A percentile compares a stretch with the other conserved stretches of the same genome.
phyloP scores from a whole-genome alignment of 2,113 vertebrate species.

The Corythaeola cristata region DNA sequence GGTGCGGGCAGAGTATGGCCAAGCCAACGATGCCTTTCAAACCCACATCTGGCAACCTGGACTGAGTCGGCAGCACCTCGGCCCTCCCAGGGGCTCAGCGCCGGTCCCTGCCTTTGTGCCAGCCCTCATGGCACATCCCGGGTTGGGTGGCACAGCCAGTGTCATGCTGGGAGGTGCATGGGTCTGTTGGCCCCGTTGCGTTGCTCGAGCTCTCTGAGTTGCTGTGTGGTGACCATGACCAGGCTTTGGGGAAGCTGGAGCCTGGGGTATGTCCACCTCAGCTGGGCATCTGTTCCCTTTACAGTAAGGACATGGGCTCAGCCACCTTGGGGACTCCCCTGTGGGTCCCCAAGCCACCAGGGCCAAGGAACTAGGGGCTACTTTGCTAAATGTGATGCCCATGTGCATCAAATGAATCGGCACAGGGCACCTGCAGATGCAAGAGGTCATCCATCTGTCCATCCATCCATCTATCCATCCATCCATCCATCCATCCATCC shows the following conservation, averaged over 20 bases:
- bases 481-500: neutral
- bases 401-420: too few species aligned
- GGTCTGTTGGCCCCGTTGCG: neutral
- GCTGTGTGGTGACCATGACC: neutral
- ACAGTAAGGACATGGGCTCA: neutral
- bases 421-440: neutral
- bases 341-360: neutral
- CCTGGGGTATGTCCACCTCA: neutral
- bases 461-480: neutral
- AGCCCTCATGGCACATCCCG: neutral
- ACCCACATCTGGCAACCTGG: neutral
- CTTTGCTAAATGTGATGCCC: neutral
- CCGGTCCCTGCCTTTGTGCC: neutral
- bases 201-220: accelerated
- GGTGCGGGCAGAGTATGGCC: neutral
- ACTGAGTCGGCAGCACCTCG: neutral
- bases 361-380: neutral
- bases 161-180: accelerated
- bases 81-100: neutral
- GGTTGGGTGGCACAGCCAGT: accelerated
- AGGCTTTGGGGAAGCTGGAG: neutral
- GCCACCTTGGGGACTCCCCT: neutral
- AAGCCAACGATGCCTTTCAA: neutral
- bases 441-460: neutral
- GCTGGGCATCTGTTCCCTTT: neutral